phyloP scores from a whole-genome alignment of 92 coral and sea anemone species.

The Actinostola sp. region DNA sequence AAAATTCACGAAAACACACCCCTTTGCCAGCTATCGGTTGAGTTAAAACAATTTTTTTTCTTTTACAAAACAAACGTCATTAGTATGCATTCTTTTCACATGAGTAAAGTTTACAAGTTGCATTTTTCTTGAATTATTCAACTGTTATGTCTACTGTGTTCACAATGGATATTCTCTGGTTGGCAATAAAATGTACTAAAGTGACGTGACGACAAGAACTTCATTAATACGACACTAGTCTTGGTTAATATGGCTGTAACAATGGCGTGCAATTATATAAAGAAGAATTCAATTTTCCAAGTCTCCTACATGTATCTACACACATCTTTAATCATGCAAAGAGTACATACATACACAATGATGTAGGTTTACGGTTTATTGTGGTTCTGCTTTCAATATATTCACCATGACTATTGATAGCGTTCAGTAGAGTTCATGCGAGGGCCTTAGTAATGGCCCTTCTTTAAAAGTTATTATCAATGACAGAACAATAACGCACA shows the following conservation, averaged over 20 bases:
- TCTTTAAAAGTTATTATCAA: not conserved
- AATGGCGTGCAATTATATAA: not conserved
- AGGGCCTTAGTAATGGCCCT: not conserved
- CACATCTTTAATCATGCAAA: no score
- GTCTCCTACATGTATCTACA: no score
- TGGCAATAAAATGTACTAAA: not conserved
- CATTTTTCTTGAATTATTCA: not conserved
- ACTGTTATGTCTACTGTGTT: not conserved
- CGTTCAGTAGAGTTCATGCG: no score
- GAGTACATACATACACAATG: not conserved
- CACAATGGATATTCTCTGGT: not conserved
- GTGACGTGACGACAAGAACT: no score
- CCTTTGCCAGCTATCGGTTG: not conserved
- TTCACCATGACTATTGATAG: no score
- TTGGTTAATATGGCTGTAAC: no score
- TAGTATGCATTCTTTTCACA: not conserved
- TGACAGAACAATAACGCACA: not conserved
- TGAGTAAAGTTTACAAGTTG: conserved; percentile 16
- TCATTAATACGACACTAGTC: no score
- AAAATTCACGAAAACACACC: no score
- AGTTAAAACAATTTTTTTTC: not conserved
- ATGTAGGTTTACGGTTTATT: conserved; percentile 2
- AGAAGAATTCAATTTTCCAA: not conserved
- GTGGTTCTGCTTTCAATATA: no score
- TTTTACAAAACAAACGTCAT: not conserved